Conservation (phyloP, 2,888 invertebrate genomes). For the Andrena flavipes region DNA sequence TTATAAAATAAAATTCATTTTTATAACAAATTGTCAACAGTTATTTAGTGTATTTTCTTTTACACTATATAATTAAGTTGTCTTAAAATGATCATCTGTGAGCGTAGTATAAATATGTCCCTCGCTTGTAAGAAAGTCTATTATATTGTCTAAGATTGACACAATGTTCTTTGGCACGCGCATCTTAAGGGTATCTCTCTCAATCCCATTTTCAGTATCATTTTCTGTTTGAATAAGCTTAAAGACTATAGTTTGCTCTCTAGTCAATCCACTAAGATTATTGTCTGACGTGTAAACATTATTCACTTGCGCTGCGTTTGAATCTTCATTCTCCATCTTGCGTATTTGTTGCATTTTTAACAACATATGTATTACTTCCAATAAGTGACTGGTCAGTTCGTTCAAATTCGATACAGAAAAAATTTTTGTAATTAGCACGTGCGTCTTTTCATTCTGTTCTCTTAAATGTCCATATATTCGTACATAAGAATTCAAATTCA, state of each 20-base stretch:
- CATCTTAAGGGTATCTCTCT: constrained; percentile 70
- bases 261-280: constrained; percentile 71
- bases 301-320: too few species aligned
- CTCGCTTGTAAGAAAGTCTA: constrained; percentile 90
- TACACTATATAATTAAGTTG: constrained; percentile 71
- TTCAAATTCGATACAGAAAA: constrained; percentile 88
- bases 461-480: constrained; percentile 88
- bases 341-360: constrained; percentile 85
- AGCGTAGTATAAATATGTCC: constrained; percentile 93
- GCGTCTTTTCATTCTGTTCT: constrained; percentile 87
- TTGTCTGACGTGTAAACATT: not conserved
- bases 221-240: constrained; percentile 74
- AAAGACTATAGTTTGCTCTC: constrained; percentile 75
- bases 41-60: not conserved
- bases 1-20: too few species aligned
- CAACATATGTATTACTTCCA: constrained; percentile 88
- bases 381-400: constrained; percentile 89
- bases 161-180: constrained; percentile 70
- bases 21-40: too few species aligned
- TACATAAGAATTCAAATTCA: constrained; percentile 84
- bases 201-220: constrained; percentile 75
- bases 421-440: constrained; percentile 89
- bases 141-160: constrained; percentile 84
- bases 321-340: constrained; percentile 49
- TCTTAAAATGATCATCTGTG: constrained; percentile 90